phyloP scores from a whole-genome alignment of 2,113 vertebrate species.

The Perca fluviatilis region DNA sequence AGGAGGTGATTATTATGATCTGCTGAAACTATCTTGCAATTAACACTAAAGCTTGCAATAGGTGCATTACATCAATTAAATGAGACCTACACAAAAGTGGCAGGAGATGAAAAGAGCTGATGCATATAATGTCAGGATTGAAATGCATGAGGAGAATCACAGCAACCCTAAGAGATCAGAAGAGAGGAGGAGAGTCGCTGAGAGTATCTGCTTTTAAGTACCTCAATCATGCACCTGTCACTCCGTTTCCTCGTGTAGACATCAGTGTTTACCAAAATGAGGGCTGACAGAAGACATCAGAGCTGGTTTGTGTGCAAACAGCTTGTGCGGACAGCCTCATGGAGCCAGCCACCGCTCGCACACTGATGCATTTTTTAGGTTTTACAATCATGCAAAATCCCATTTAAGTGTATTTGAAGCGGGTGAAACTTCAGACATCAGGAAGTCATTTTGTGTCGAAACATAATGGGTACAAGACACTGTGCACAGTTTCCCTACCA shows the following conservation, averaged over 20 bases:
- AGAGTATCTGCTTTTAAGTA: constrained; percentile 92
- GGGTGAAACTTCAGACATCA: constrained; percentile 26
- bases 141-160: constrained; percentile 53
- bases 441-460: constrained; percentile 41
- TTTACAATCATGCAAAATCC: constrained; percentile 52
- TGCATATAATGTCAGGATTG: constrained; percentile 64
- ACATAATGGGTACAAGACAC: not conserved
- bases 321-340: constrained; percentile 66
- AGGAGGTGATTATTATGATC: constrained; percentile 53
- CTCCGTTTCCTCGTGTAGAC: constrained; percentile 90
- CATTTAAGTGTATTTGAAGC: constrained; percentile 48
- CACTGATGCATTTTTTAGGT: constrained; percentile 63
- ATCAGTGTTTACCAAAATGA: constrained; percentile 91
- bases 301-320: constrained; percentile 79
- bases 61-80: constrained; percentile 51
- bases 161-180: constrained; percentile 67
- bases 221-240: constrained; percentile 92
- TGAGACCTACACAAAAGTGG: constrained; percentile 7
- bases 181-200: constrained; percentile 86
- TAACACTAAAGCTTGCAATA: constrained; percentile 44
- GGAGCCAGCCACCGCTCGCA: constrained; percentile 39
- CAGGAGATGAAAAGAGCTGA: constrained; percentile 58
- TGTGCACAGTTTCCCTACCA: constrained; percentile 4
- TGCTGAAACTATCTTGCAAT: constrained; percentile 54
- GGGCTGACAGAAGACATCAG: constrained; percentile 87